Evolutionary conservation across 2,888 invertebrate genomes (phyloP).

Genomic region (Chirona hameri): DNA sequence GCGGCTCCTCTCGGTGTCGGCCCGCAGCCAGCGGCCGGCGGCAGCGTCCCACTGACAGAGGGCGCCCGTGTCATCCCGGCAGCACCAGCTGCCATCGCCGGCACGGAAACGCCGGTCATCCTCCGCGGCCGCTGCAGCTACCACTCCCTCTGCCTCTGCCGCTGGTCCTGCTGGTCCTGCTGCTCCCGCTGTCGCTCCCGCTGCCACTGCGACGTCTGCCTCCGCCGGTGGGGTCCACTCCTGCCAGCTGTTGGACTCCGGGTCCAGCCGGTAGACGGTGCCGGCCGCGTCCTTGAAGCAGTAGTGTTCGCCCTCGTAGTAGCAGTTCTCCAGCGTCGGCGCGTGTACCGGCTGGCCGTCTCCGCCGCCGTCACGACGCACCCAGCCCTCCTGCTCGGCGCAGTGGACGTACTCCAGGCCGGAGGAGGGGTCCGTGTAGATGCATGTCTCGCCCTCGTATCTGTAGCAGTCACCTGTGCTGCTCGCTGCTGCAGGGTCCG

Average conservation of each 20-base stretch:
- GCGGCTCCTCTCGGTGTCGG: neutral
- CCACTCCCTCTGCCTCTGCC: too few species aligned
- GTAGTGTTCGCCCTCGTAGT: conserved; percentile 28
- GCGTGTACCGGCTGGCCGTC: neutral
- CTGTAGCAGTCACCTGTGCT: conserved; percentile 49
- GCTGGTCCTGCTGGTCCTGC: neutral
- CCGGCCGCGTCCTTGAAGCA: conserved; percentile 50
- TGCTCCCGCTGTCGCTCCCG: too few species aligned
- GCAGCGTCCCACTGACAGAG: conserved; percentile 36
- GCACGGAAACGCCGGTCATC: conserved; percentile 33
- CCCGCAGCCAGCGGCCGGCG: neutral
- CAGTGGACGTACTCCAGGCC: conserved; percentile 66
- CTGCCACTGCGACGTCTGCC: conserved; percentile 12
- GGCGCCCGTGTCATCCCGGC: conserved; percentile 40
- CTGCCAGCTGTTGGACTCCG: conserved; percentile 49
- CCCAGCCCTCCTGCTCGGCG: conserved; percentile 48
- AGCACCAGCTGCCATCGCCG: conserved; percentile 40
- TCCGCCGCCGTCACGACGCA: conserved; percentile 33
- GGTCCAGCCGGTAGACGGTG: conserved; percentile 52
- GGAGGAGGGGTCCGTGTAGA: conserved; percentile 69
- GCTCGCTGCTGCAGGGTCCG: neutral
- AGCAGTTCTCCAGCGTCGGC: conserved; percentile 27
- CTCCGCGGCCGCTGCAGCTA: neutral
- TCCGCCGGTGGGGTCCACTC: conserved; percentile 29
- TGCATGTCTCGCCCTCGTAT: conserved; percentile 65